phyloP scores from a whole-genome alignment of 2,888 invertebrate genomes.

The Caenorhabditis sp. region DNA sequence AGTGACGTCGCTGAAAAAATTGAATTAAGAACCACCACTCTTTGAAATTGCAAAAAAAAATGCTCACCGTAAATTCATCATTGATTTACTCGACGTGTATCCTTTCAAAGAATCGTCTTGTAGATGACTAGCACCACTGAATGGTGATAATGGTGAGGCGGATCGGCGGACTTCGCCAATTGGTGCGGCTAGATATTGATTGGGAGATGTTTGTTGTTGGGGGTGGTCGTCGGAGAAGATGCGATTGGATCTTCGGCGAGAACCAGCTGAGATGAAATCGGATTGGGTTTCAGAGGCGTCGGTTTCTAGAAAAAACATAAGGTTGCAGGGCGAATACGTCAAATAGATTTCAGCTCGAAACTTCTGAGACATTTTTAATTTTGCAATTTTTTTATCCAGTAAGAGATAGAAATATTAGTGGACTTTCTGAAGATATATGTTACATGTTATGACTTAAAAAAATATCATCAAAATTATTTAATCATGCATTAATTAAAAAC shows the following conservation, averaged over 20 bases:
- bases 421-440: no score
- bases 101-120: conserved; percentile 19
- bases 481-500: no score
- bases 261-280: conserved; percentile 41
- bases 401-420: no score
- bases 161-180: conserved; percentile 26
- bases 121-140: neutral
- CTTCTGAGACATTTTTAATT: no score
- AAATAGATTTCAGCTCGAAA: no score
- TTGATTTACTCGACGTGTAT: conserved; percentile 44
- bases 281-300: conserved; percentile 51
- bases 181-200: conserved; percentile 22
- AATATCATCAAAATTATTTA: no score
- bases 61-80: conserved; percentile 51
- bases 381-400: no score
- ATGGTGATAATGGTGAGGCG: conserved; percentile 25
- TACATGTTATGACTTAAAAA: no score
- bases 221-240: conserved; percentile 34
- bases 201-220: conserved; percentile 8
- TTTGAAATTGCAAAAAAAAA: no score
- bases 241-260: conserved; percentile 28
- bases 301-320: conserved; percentile 26
- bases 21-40: neutral
- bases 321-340: no score
- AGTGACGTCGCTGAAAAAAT: conserved; percentile 31